Conservation (phyloP, 2,113 vertebrate species). For the Lamprotornis superbus region DNA sequence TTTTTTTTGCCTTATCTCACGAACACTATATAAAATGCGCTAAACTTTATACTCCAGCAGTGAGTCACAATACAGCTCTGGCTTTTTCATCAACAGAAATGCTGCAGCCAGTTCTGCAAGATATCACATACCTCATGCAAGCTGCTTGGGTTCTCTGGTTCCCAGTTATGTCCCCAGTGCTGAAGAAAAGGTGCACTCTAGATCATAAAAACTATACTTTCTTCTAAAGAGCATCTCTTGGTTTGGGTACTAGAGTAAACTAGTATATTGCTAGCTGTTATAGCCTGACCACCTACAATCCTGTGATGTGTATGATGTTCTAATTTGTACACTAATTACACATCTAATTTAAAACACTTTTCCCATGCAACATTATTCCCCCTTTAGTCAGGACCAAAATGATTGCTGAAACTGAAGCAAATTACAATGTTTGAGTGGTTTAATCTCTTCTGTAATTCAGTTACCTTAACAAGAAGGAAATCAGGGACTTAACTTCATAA, state of each 20-base stretch:
- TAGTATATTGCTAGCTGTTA: neutral
- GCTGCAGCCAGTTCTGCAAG: neutral
- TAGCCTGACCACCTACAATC: neutral
- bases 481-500: neutral
- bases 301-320: neutral
- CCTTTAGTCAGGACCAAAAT: neutral
- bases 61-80: neutral
- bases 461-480: neutral
- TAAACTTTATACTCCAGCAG: neutral
- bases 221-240: slow-evolving; percentile 24
- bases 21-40: neutral
- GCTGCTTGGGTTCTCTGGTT: neutral
- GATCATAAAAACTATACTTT: neutral
- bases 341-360: neutral
- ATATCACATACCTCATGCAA: neutral
- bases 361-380: neutral
- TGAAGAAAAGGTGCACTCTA: neutral
- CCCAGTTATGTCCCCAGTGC: neutral
- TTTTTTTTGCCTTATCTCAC: neutral
- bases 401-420: neutral
- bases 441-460: neutral
- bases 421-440: neutral
- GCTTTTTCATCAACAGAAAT: neutral
- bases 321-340: neutral
- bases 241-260: neutral